Conservation (phyloP, 2,888 invertebrate species). For the Agriotes lineatus region DNA sequence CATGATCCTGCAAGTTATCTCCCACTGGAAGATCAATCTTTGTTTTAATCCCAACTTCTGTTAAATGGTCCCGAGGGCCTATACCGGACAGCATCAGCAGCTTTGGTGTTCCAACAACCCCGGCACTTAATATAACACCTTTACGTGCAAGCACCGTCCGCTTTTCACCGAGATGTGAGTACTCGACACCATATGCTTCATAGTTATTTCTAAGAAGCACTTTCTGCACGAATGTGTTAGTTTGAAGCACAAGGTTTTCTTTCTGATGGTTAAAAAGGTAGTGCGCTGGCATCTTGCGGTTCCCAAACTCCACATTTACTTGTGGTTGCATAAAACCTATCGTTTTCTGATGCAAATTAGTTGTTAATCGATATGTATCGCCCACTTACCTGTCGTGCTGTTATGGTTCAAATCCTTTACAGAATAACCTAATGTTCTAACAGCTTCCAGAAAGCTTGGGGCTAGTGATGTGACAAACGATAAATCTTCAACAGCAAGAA, state of each 20-base stretch:
- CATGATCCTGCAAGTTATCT: conserved; percentile 78
- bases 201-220: conserved; percentile 64
- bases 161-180: conserved; percentile 62
- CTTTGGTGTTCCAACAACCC: conserved; percentile 77
- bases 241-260: conserved; percentile 63
- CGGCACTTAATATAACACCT: conserved; percentile 77
- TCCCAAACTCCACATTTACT: conserved; percentile 71
- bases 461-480: conserved; percentile 70
- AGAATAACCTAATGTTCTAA: conserved; percentile 70
- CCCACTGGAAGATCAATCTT: conserved; percentile 77
- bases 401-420: conserved; percentile 67
- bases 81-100: conserved; percentile 79
- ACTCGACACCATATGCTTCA: conserved; percentile 70
- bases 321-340: conserved; percentile 71
- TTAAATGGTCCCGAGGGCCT: conserved; percentile 72
- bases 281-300: conserved; percentile 74
- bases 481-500: conserved; percentile 66
- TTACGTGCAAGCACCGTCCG: conserved; percentile 68
- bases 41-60: conserved; percentile 69
- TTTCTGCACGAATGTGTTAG: conserved; percentile 71
- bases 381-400: conserved; percentile 60
- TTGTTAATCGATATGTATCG: neutral
- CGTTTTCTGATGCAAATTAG: neutral
- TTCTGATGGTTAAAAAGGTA: conserved; percentile 63
- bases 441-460: conserved; percentile 70